Percentiles rank a stretch among this genome's conserved stretches.
Evolutionary conservation across 2,113 vertebrate species (phyloP).

Genomic region (Felis chaus): DNA sequence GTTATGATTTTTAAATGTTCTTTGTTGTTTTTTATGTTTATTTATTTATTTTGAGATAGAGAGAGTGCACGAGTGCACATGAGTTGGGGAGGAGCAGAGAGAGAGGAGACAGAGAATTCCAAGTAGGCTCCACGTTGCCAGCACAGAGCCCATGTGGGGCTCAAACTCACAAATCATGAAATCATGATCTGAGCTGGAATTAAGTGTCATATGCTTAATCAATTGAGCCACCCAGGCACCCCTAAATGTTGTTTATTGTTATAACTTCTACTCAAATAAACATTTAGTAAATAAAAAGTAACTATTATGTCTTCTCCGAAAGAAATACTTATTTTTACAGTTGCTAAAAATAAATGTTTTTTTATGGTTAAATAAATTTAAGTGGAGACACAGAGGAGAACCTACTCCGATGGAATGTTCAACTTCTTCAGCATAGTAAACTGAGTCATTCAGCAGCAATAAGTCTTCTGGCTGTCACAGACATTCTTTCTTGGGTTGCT

Average conservation of each 20-base stretch:
- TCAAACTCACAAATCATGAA: too few relatives aligned
- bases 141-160: too few relatives aligned
- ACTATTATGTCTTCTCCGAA: neutral
- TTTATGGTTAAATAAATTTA: constrained; percentile 26
- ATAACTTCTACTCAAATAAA: neutral
- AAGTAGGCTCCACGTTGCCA: too few relatives aligned
- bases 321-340: constrained; percentile 38
- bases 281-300: constrained; percentile 25
- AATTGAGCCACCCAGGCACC: too few relatives aligned
- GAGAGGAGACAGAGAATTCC: too few relatives aligned
- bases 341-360: constrained; percentile 49
- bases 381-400: neutral
- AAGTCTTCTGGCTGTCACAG: constrained; percentile 8
- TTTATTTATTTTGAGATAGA: too few relatives aligned
- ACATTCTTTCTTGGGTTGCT: constrained; percentile 17
- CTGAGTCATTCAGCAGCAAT: neutral
- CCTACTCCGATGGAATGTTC: neutral
- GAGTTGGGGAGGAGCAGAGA: too few relatives aligned
- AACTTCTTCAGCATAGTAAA: constrained; percentile 33
- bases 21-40: neutral
- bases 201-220: too few relatives aligned
- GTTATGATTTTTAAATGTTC: constrained; percentile 22
- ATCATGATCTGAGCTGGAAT: too few relatives aligned
- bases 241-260: constrained; percentile 21
- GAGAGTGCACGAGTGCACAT: too few relatives aligned